Evolutionary conservation across 1,140 invertebrate genomes (phyloP).

Genomic region (Muscidifurax raptorellus): DNA sequence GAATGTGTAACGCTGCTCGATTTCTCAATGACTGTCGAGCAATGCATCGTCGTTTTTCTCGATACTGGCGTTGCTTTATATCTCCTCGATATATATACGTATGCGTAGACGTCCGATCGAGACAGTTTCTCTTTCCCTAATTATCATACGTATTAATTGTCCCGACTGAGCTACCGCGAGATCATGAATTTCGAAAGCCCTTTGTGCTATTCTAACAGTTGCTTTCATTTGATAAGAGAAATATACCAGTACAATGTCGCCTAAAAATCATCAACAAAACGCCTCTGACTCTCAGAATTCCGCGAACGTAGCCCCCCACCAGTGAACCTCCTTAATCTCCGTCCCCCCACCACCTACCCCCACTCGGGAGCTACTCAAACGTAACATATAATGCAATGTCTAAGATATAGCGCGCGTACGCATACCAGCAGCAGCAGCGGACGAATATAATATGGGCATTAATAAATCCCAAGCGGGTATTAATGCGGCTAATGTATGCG

Average conservation of each 20-base stretch:
- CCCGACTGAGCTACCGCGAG: background rate
- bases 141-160: slow-evolving; percentile 50
- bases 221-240: no score
- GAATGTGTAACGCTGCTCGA: slow-evolving; percentile 40
- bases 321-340: background rate
- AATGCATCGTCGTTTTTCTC: slow-evolving; percentile 45
- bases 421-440: slow-evolving; percentile 21
- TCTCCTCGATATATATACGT: background rate
- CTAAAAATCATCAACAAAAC: background rate
- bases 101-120: background rate
- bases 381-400: background rate
- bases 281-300: background rate
- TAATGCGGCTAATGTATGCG: slow-evolving; percentile 72
- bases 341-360: background rate
- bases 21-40: slow-evolving; percentile 34
- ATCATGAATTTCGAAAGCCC: no score
- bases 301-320: background rate
- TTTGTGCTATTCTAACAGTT: no score
- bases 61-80: background rate
- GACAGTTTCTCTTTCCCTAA: slow-evolving; percentile 45
- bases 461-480: slow-evolving; percentile 71
- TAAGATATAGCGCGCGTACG: background rate
- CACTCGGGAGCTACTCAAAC: background rate
- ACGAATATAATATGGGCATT: slow-evolving; percentile 71
- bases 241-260: no score